Conservation (phyloP, 2,113 vertebrate species). For the Eptesicus fuscus region DNA sequence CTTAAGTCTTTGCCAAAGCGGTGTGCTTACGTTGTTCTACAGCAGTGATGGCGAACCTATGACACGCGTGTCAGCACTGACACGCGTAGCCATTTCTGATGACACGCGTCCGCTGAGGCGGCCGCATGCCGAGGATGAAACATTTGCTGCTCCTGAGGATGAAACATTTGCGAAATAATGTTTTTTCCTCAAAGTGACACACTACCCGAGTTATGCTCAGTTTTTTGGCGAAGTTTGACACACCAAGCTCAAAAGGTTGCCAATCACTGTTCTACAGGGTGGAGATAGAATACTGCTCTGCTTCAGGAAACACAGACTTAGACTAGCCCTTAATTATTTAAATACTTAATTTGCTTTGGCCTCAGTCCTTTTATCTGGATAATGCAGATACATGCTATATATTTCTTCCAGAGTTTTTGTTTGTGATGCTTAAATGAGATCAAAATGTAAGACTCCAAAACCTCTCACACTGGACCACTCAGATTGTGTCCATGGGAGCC, state of each 20-base stretch:
- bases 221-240: too few relatives aligned
- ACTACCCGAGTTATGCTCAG: too few relatives aligned
- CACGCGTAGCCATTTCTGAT: too few relatives aligned
- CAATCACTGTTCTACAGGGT: not conserved
- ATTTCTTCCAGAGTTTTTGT: not conserved
- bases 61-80: too few relatives aligned
- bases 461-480: not conserved
- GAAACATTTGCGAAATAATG: too few relatives aligned
- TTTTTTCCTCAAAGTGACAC: too few relatives aligned
- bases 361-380: not conserved
- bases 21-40: not conserved
- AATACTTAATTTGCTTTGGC: not conserved
- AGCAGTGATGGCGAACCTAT: too few relatives aligned
- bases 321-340: not conserved
- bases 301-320: not conserved
- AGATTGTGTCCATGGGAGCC: not conserved
- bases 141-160: too few relatives aligned
- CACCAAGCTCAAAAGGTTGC: too few relatives aligned
- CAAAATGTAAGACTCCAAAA: not conserved
- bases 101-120: too few relatives aligned
- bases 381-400: not conserved
- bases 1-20: not conserved
- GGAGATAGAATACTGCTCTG: not conserved
- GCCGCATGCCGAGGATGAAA: too few relatives aligned
- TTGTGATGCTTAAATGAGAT: not conserved